Evolutionary conservation across 2,113 vertebrate species (phyloP), one percentile per base, ranked within the genome.

Genomic region (Hippocampus mohnikei): DNA sequence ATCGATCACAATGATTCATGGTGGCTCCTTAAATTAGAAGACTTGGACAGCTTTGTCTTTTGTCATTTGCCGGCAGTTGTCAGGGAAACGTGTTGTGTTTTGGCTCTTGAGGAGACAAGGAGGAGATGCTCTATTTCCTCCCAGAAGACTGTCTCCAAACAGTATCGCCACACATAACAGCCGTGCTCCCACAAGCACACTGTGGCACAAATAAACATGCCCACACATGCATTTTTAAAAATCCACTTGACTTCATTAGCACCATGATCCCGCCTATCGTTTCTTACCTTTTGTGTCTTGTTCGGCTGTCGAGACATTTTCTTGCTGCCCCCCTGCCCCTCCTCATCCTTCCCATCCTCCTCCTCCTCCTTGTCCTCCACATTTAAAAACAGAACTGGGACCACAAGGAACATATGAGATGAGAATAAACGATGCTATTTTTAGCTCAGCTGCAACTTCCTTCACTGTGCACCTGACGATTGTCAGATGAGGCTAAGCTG

Each of bases 341-440:
- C 56, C 56, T 29, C 53, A 11, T 63, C 83, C 78, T 72, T 78
- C 83, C 72, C 82, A 80, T 8, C 13, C 27, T 33, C 6, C 13
- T 29, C 23, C 15, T 29, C 53, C 64, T 62, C 82, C 82, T 75
- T 81, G 82, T 73, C 82, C 82, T 82, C 82, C 77, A 71, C 74
- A 79, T 87, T 84, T 78, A 77, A 84, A 84, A 85, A 75, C 76
- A 84, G 70, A 66, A 72, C 80, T 78, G 71, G 63, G 80, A 78
- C 72, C 77, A 84, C 79, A 83, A 81, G 74, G 71, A 83, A 79
- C 79, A 84, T 75, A 76, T 73, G 78, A 78, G 77, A 84, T 78
- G 79, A 87, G 78, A 86, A 77, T 71, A 75, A 81, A 80, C 73
- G 79, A 48, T 67, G 71, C 84, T 90, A 91, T 91, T 89, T 91